Base-by-base conservation (phyloP, 2,113 vertebrate genomes). In the Tetrao urogallus region DNA sequence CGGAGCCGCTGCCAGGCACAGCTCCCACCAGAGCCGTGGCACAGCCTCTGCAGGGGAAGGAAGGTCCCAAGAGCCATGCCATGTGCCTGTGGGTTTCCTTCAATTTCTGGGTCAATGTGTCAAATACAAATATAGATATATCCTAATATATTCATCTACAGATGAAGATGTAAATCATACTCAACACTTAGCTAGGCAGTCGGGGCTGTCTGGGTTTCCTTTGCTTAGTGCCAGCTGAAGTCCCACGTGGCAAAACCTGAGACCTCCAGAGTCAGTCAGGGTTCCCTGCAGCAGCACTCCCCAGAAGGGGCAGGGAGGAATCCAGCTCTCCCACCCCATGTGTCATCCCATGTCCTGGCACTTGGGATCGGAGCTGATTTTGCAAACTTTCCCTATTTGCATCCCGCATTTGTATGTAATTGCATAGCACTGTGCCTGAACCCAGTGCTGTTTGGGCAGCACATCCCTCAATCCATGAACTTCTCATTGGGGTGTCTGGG, bases 371-470 rank as follows among this genome's bases (percentile, higher is more conserved):
- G 74, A 90, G 64, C 28, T 40, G 78, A 80, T 74, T 83, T 79
- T 85, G 89, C 89, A 91, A 93, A 89, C 32, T 67, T 45, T 82
- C 42, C 24, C 60, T 13, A n/a, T 94, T 79, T 94, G 93, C 95
- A 77, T 94, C n/a, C 34, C 34, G 64, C 36, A 77, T 92, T 92
- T 91, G 91, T 69, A 28, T 64, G 4, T 27, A 74, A 92, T 94
- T 93, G 92, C 45, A 12, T 77, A 76, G 0, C 1, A 69, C 92
- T 7, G 0, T 81, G 92, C 86, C 88, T 88, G 77, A 77, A 95
- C 72, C 90, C 70, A 65, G 86, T 74, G 86, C 25, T 42, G 69
- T 90, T 73, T 45, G 22, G 8, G 88, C 36, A 71, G 82, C 4
- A 3, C 50, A 3, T 28, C 22, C 38, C 70, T 25, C 5, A 38